Evolutionary conservation across 2,888 invertebrate genomes (phyloP), one percentile per base, ranked within the genome.

Genomic region (Mythimna vitellina): DNA sequence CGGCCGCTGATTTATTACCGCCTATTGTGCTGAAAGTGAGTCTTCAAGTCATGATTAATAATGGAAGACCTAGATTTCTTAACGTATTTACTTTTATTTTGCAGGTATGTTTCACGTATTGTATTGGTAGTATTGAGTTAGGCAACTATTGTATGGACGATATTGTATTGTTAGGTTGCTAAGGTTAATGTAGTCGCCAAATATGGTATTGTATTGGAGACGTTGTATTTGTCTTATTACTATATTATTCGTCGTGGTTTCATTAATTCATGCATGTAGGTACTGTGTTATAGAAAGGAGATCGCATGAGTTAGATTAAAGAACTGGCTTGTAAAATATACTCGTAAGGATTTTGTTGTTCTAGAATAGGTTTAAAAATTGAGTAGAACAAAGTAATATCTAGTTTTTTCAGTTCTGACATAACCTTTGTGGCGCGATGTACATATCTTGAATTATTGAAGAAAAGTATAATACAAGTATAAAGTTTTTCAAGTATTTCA

Each of bases 1-100:
- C 69, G 35, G 53, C 62, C n/a, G 76, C 67, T 78, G 78, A 83
- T 83, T 82, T 76, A 78, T 82, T 74, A 76, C 71, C 9, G 66
- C 60, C 75, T 68, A 76, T 82, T 76, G 80, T 81, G 66, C 62
- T 73, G 65, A 70, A 64, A 76, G 64, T 49, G 60, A 58, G 66
- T 67, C 68, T 62, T 72, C 62, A 54, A 72, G 53, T 29, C 56
- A 62, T 72, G 73, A 78, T 68, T 72, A 63, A 68, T 72, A 61
- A 66, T 58, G 38, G 6, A 7, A 56, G 53, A 61, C 53, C 53
- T 67, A 70, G 65, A 53, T 66, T 70, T 64, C 46, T 65, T 35
- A 25, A n/a, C 29, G 29, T 66, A 58, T 66, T 35, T 65, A 62
- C 49, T 56, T 49, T 62, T 67, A 46, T 61, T 61, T 38, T 32